phyloP scores from a whole-genome alignment of 2,113 vertebrate genomes.

The Neogobius melanostomus region DNA sequence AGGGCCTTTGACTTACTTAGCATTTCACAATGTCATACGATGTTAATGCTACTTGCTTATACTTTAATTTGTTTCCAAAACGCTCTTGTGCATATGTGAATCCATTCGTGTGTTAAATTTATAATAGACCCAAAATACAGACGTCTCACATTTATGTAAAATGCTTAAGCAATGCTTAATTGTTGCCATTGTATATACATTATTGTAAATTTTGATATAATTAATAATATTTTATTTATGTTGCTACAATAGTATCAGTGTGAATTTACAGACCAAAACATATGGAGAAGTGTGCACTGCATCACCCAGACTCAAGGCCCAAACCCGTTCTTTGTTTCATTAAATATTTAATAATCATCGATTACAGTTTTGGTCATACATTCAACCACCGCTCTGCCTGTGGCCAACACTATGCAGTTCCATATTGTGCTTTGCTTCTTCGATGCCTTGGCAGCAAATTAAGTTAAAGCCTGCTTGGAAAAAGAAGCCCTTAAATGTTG shows the following conservation, averaged over 20 bases:
- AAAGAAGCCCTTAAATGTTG: constrained; percentile 82
- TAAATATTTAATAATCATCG: constrained; percentile 37
- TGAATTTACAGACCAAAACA: neutral
- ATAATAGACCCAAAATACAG: constrained; percentile 1
- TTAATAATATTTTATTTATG: too few species aligned
- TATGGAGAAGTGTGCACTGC: constrained; percentile 20
- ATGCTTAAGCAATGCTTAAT: constrained; percentile 20
- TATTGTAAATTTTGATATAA: neutral
- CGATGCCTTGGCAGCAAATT: constrained; percentile 78
- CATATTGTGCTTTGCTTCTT: constrained; percentile 72
- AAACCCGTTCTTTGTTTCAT: constrained; percentile 25
- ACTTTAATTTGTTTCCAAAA: constrained; percentile 14
- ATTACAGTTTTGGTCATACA: constrained; percentile 41
- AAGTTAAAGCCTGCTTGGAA: constrained; percentile 78
- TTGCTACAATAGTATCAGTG: too few species aligned
- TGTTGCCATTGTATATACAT: constrained; percentile 11
- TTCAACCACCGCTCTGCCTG: constrained; percentile 54
- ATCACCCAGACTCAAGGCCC: constrained; percentile 14
- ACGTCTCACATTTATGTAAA: constrained; percentile 19
- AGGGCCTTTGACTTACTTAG: constrained; percentile 25
- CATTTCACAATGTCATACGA: constrained; percentile 25
- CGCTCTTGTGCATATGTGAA: neutral
- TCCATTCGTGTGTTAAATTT: neutral
- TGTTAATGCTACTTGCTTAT: constrained; percentile 13
- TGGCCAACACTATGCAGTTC: constrained; percentile 68